phyloP scores from a whole-genome alignment of 2,797 vertebrate species.

The Platalea minor region DNA sequence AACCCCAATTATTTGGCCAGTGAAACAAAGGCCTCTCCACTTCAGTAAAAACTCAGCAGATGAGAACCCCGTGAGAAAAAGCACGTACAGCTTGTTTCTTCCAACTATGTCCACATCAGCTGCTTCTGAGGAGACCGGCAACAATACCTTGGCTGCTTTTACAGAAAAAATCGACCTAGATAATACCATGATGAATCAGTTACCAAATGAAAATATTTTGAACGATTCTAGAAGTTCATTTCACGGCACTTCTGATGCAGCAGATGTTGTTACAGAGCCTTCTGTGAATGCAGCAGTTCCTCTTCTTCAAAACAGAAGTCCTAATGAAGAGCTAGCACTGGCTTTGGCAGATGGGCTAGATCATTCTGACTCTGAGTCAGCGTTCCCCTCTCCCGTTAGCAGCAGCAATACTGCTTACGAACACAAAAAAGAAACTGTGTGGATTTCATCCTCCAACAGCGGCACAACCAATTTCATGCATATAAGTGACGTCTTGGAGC shows the following conservation, averaged over 20 bases:
- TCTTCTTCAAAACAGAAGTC: slow-evolving; percentile 35
- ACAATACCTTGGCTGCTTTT: slow-evolving; percentile 43
- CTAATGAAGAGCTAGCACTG: slow-evolving; percentile 34
- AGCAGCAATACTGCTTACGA: neutral
- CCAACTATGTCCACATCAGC: slow-evolving; percentile 27
- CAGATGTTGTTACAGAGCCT: slow-evolving; percentile 31
- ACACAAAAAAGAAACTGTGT: slow-evolving; percentile 46
- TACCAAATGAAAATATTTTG: slow-evolving; percentile 37
- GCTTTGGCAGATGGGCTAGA: slow-evolving; percentile 34
- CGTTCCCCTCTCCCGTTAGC: neutral
- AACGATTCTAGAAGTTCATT: slow-evolving; percentile 37
- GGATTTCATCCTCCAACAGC: slow-evolving; percentile 4
- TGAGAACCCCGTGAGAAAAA: slow-evolving; percentile 52
- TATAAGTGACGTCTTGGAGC: slow-evolving; percentile 11
- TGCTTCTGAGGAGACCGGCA: slow-evolving; percentile 36
- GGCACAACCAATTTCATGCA: neutral
- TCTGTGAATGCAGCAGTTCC: slow-evolving; percentile 32
- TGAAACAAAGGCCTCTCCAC: slow-evolving; percentile 77
- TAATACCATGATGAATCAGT: slow-evolving; percentile 14
- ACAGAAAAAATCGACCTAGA: slow-evolving; percentile 32
- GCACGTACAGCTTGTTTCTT: slow-evolving; percentile 10
- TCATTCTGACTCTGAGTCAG: slow-evolving; percentile 60
- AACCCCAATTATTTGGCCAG: slow-evolving; percentile 81
- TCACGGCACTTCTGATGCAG: slow-evolving; percentile 43
- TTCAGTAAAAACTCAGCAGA: slow-evolving; percentile 40